Evolutionary conservation across 2,797 vertebrate genomes (phyloP), one percentile per base, ranked within the genome.

Genomic region (Pogoniulus pusillus): DNA sequence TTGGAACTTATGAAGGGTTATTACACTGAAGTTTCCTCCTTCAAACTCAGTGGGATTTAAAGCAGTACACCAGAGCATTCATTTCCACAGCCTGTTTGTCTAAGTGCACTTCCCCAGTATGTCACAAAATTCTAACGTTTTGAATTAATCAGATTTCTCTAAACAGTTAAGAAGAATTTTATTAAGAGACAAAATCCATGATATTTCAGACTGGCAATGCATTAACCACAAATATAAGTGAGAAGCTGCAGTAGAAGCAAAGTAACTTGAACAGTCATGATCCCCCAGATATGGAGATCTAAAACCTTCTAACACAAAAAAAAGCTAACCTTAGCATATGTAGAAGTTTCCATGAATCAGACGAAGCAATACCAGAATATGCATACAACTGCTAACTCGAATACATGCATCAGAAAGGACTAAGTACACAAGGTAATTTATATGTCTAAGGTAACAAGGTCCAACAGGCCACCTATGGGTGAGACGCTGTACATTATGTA

Each of bases 1-100:
- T 78, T 74, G 58, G 43, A 73, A 79, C 51, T 87, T 85, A 75
- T 9, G 65, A 81, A 69, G 12, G 37, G n/a, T 23, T 87, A 81
- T 72, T 75, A 70, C 16, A 68, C 1, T 19, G 57, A 39, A 14
- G 11, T 54, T 78, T 81, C 57, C 71, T 66, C 77, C 43, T 87
- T 34, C 23, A 58, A 30, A 69, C 17, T 58, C 3, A 0, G 26
- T 53, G 43, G 30, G 55, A 76, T 64, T 82, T 91, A 34, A 41
- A 12, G 22, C 23, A 41, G 58, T 62, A 80, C 29, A 75, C 51
- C 16, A 85, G 24, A 70, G 47, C 24, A 55, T 17, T 24, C 29
- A 66, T 18, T 82, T 82, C 69, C 62, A 82, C 3, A 76, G 39
- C 60, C 35, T 35, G 12, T 15, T 16, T 7, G 51, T 20, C 47